Evolutionary conservation across 2,113 vertebrate species (phyloP).

Genomic region (Antechinus stuartii): DNA sequence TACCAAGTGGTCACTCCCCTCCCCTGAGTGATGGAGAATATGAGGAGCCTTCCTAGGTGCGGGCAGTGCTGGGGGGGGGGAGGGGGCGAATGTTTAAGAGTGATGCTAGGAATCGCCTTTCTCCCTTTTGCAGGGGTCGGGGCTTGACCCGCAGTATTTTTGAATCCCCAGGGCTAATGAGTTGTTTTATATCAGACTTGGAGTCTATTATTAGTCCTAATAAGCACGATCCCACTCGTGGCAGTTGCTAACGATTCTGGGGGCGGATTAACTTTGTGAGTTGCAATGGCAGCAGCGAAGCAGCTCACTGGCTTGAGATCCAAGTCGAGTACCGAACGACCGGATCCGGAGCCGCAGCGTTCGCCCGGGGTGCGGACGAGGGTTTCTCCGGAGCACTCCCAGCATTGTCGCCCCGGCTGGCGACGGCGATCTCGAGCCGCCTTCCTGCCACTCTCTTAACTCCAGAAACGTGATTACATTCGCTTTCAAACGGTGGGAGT

Average conservation of each 20-base stretch:
- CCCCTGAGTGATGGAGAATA: not conserved
- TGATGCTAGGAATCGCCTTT: not conserved
- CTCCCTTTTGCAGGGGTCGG: not conserved
- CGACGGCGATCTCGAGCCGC: constrained; percentile 17
- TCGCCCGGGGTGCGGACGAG: not conserved
- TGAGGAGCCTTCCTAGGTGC: not conserved
- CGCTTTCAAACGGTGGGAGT: constrained; percentile 44
- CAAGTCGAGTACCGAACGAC: not conserved
- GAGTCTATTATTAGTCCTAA: constrained; percentile 48
- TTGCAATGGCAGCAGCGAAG: not conserved
- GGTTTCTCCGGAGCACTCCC: not conserved
- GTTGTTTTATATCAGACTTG: not conserved
- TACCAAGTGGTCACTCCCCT: not conserved
- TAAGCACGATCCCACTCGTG: constrained; percentile 39
- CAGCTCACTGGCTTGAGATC: not conserved
- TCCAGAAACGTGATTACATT: constrained; percentile 39
- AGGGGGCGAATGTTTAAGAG: not conserved
- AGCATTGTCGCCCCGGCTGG: not conserved
- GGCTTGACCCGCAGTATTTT: not conserved
- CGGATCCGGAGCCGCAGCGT: not conserved
- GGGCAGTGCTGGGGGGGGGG: not conserved
- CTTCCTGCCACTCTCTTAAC: constrained; percentile 4
- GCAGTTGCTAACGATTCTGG: constrained; percentile 54
- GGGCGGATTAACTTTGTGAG: constrained; percentile 34
- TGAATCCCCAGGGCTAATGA: not conserved